Evolutionary conservation across 2,113 vertebrate genomes (phyloP), one percentile per base, ranked within the genome.

Genomic region (Xenopus tropicalis): DNA sequence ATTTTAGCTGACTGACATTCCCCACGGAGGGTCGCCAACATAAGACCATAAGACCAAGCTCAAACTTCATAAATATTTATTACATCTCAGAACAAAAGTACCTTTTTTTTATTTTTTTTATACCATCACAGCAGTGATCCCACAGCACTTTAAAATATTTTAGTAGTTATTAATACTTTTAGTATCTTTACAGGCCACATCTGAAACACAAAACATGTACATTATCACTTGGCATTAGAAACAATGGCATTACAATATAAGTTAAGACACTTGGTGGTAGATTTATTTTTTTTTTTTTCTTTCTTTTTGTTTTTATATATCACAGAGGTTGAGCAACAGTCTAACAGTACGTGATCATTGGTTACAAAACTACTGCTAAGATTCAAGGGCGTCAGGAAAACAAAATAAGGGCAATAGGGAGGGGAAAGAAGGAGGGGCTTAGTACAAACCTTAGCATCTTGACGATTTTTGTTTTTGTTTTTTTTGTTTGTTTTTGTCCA

Each of bases 261-360:
- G 81, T 94, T 94, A 94, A 93, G 93, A 94, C 93, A 93, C 89
- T 93, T 92, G 91, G 93, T 94, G 93, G 91, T 90, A 90, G 62
- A 90, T 89, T 87, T 86, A 85, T 37, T 29, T 21, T 71, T 25
- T 43, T 29, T 46, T 66, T 73, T 61, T 72, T 44, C 20, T 65
- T 65, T 43, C 1, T 65, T 48, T 66, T 22, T 74, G 61, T 68
- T 79, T 76, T 86, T 88, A 83, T 80, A 89, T 91, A 92, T 89
- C 87, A 93, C 90, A 91, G 86, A 90, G 80, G 83, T 87, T 90
- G 84, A 91, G 88, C 87, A 88, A 93, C 90, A 91, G 87, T 90
- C 90, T 83, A 88, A 93, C 89, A 91, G 89, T 83, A 89, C 89
- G 88, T 89, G 90, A 86, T 86, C 79, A 88, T 84, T 85, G 85